These are phyloP conservation scores for Ascaphus truei DNA, from an alignment of 2,113 vertebrate species.

Conservation along the genomic window DNA sequence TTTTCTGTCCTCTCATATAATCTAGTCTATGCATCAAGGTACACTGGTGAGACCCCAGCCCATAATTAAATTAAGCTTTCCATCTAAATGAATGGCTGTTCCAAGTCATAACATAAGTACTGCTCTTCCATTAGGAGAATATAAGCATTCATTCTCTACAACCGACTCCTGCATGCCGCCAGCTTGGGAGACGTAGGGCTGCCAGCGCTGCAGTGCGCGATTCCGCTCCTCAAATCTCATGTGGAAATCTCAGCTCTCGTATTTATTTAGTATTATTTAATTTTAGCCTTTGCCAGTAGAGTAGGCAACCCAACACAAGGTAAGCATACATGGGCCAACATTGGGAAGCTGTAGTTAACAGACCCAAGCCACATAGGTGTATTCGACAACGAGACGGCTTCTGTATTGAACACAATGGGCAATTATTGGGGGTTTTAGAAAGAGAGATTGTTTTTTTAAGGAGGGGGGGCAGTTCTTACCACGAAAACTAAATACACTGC, in stretches of 20 bases:
- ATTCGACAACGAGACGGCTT: conserved; percentile 6
- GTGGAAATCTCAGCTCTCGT: conserved; percentile 30
- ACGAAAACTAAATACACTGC: neutral
- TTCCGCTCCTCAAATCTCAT: conserved; percentile 31
- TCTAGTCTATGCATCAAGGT: conserved; percentile 14
- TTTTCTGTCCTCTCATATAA: conserved; percentile 10
- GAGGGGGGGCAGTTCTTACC: neutral
- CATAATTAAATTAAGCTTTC: conserved; percentile 31
- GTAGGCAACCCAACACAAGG: conserved; percentile 29
- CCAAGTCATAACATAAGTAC: conserved; percentile 32
- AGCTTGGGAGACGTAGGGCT: conserved; percentile 8
- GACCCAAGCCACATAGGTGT: conserved; percentile 13
- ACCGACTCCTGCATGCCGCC: conserved; percentile 2
- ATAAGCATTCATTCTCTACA: conserved; percentile 23
- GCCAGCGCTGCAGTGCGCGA: conserved; percentile 16
- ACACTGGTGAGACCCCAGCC: conserved; percentile 2
- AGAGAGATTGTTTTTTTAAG: neutral
- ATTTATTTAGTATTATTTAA: conserved; percentile 37
- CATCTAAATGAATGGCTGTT: conserved; percentile 17
- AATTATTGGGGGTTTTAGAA: conserved; percentile 7
- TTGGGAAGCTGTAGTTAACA: conserved; percentile 17
- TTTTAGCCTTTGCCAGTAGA: conserved; percentile 32
- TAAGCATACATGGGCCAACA: conserved; percentile 26
- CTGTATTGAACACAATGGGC: conserved; percentile 12
- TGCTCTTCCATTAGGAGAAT: conserved; percentile 32